A percentile compares a stretch with the other conserved stretches of the same genome.
Conservation (phyloP, 1,140 invertebrate species). For the Bombus turneri region DNA sequence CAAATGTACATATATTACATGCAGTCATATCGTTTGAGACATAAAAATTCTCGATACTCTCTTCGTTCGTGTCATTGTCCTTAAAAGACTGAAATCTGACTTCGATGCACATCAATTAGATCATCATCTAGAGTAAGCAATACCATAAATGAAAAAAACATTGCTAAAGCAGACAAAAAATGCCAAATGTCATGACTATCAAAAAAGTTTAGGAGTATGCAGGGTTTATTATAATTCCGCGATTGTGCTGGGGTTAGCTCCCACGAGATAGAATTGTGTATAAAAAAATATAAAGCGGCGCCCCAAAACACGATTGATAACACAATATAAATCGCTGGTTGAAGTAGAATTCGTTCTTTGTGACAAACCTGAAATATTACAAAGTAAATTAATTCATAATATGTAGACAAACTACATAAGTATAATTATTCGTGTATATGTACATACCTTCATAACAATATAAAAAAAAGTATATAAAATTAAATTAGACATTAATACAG, state of each 20-base stretch:
- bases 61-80: constrained; percentile 66
- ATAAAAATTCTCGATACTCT: constrained; percentile 28
- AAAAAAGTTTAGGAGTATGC: constrained; percentile 90
- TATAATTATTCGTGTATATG: constrained; percentile 17
- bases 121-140: constrained; percentile 92
- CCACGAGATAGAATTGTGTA: constrained; percentile 91
- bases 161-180: constrained; percentile 91
- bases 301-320: constrained; percentile 87
- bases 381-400: constrained; percentile 50
- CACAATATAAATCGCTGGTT: constrained; percentile 86
- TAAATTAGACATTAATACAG: constrained; percentile 92
- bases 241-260: constrained; percentile 91
- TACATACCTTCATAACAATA: constrained; percentile 91
- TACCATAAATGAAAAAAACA: constrained; percentile 95
- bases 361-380: constrained; percentile 84
- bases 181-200: constrained; percentile 96
- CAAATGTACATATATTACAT: constrained; percentile 38
- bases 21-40: constrained; percentile 35
- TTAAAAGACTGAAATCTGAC: constrained; percentile 91
- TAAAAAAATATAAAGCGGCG: constrained; percentile 89
- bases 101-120: constrained; percentile 85
- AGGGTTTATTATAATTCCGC: constrained; percentile 88
- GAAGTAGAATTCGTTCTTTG: constrained; percentile 86
- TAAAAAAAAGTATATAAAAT: constrained; percentile 93
- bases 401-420: neutral